Evolutionary conservation across 1,140 invertebrate genomes (phyloP).

Genomic region (Platyscapa corneri): DNA sequence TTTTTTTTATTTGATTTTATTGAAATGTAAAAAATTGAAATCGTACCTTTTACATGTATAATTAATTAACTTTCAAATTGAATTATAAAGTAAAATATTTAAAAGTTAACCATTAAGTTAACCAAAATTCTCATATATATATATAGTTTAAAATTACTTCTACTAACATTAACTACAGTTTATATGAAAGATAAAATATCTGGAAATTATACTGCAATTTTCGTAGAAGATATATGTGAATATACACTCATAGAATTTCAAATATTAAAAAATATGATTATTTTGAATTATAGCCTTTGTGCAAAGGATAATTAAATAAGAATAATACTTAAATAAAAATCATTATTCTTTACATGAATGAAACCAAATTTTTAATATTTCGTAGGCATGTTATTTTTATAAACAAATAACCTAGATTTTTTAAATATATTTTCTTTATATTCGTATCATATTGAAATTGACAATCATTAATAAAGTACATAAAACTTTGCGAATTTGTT

Average conservation of each 20-base stretch:
- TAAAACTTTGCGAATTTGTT: too few relatives aligned
- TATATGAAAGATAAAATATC: neutral
- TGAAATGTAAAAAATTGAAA: neutral
- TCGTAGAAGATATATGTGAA: neutral
- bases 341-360: too few relatives aligned
- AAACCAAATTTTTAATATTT: neutral
- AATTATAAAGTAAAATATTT: constrained; percentile 14
- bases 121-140: neutral
- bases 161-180: neutral
- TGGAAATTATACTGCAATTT: neutral
- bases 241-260: neutral
- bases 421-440: too few relatives aligned
- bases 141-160: neutral
- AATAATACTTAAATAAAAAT: neutral
- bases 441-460: constrained; percentile 18
- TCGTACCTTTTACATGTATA: neutral
- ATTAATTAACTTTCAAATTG: neutral
- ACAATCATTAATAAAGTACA: constrained; percentile 43
- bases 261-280: constrained; percentile 3
- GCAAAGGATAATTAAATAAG: neutral
- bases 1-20: too few relatives aligned
- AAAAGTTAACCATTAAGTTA: constrained; percentile 12
- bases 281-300: neutral
- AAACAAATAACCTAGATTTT: too few relatives aligned
- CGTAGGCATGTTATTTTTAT: too few relatives aligned